Evolutionary conservation across 2,888 invertebrate species (phyloP).

Genomic region (Trachelus iudaicus): DNA sequence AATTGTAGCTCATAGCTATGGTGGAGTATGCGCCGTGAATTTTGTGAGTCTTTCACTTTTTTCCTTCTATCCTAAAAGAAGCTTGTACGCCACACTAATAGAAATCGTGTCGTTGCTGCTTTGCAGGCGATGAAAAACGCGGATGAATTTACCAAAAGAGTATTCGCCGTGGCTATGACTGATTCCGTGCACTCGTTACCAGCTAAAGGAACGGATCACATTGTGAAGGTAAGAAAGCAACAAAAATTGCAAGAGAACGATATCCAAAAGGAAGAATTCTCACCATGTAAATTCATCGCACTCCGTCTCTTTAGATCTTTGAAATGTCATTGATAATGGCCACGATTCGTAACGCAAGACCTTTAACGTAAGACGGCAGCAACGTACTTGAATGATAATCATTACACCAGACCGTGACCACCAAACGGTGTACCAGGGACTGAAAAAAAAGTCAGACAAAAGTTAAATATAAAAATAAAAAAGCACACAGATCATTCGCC

Average conservation of each 20-base stretch:
- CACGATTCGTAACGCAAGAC: conserved; percentile 23
- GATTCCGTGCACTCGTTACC: conserved; percentile 76
- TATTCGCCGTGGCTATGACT: conserved; percentile 81
- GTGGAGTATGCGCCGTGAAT: conserved; percentile 75
- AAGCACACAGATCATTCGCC: conserved; percentile 13
- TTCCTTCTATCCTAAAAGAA: no score
- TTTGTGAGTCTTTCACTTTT: conserved; percentile 65
- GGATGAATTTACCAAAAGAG: conserved; percentile 73
- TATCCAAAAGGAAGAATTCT: neutral
- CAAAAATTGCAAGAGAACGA: neutral
- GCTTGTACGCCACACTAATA: neutral
- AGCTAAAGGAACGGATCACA: conserved; percentile 34
- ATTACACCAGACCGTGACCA: no score
- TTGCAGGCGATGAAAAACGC: conserved; percentile 67
- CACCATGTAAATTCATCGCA: no score
- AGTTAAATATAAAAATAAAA: no score
- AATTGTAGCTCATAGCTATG: conserved; percentile 84
- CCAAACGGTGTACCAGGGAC: no score
- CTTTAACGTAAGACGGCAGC: conserved; percentile 12
- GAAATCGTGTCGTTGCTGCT: conserved; percentile 4
- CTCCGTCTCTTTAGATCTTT: neutral
- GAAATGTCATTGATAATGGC: conserved; percentile 26
- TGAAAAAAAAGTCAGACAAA: no score
- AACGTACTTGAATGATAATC: neutral
- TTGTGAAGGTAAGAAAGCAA: conserved; percentile 36